These are phyloP conservation scores for Hipparchia sbordonii DNA, from an alignment of 2,888 invertebrate genomes.

Conservation along the genomic window DNA sequence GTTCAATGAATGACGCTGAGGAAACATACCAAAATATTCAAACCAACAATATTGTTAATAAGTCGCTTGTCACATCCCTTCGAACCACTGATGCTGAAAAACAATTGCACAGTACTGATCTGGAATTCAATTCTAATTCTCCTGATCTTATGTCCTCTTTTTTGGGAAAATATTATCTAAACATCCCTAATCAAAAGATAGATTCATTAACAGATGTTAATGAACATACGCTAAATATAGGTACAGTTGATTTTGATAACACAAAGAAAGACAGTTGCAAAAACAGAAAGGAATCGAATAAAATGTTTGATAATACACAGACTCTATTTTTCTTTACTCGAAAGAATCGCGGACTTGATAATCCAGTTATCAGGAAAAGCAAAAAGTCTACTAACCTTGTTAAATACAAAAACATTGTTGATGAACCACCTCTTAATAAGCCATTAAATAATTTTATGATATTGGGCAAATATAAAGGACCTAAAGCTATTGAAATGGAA, in stretches of 20 bases:
- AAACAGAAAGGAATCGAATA: slow-evolving; percentile 21
- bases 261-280: slow-evolving; percentile 8
- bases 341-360: slow-evolving; percentile 42
- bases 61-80: slow-evolving; percentile 44
- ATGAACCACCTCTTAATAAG: slow-evolving; percentile 59
- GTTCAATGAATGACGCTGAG: slow-evolving; percentile 57
- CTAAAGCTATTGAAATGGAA: slow-evolving; percentile 27
- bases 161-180: slow-evolving; percentile 42
- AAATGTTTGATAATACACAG: slow-evolving; percentile 37
- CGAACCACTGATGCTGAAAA: slow-evolving; percentile 53
- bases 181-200: slow-evolving; percentile 28
- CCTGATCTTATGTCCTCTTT: slow-evolving; percentile 40
- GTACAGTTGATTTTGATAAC: background rate
- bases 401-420: slow-evolving; percentile 60
- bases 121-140: slow-evolving; percentile 48
- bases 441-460: slow-evolving; percentile 61
- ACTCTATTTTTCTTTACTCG: slow-evolving; percentile 56
- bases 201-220: slow-evolving; percentile 8
- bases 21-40: slow-evolving; percentile 29
- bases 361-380: slow-evolving; percentile 56
- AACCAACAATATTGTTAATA: slow-evolving; percentile 29
- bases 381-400: slow-evolving; percentile 70
- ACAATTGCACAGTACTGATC: slow-evolving; percentile 57
- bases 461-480: slow-evolving; percentile 50
- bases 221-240: background rate